Evolutionary conservation across 2,888 invertebrate species (phyloP).

Genomic region (Drosophila affinis): DNA sequence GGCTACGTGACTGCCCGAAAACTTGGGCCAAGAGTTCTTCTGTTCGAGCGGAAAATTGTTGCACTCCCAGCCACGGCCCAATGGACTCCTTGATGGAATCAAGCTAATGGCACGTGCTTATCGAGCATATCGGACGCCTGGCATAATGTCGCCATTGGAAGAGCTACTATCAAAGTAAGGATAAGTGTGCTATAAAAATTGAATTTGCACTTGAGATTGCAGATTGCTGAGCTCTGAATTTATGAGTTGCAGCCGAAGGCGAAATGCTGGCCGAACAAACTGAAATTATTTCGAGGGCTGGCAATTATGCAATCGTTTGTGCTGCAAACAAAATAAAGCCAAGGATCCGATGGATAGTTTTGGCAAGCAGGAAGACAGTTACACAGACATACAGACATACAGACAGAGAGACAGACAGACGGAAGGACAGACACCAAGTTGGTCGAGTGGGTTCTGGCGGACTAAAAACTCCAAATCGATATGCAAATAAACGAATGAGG

Average conservation of each 20-base stretch:
- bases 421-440: neutral
- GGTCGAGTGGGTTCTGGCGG: slow-evolving; percentile 52
- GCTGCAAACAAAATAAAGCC: slow-evolving; percentile 71
- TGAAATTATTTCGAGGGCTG: slow-evolving; percentile 58
- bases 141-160: slow-evolving; percentile 66
- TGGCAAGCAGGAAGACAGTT: slow-evolving; percentile 40
- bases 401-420: neutral
- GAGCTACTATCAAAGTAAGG: slow-evolving; percentile 34
- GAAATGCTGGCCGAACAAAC: slow-evolving; percentile 62
- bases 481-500: slow-evolving; percentile 77
- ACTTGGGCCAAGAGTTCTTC: slow-evolving; percentile 41
- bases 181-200: slow-evolving; percentile 53
- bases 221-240: slow-evolving; percentile 42
- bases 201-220: slow-evolving; percentile 39
- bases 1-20: slow-evolving; percentile 64
- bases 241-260: slow-evolving; percentile 30
- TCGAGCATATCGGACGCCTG: slow-evolving; percentile 62
- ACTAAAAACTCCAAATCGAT: slow-evolving; percentile 79
- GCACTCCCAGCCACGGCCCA: slow-evolving; percentile 13
- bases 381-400: slow-evolving; percentile 17
- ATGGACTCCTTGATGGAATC: slow-evolving; percentile 16
- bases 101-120: slow-evolving; percentile 72
- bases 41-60: slow-evolving; percentile 64
- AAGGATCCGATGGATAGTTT: slow-evolving; percentile 59
- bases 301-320: slow-evolving; percentile 79